Conservation (phyloP, 2,797 vertebrate species). For the Cyprinella venusta region DNA sequence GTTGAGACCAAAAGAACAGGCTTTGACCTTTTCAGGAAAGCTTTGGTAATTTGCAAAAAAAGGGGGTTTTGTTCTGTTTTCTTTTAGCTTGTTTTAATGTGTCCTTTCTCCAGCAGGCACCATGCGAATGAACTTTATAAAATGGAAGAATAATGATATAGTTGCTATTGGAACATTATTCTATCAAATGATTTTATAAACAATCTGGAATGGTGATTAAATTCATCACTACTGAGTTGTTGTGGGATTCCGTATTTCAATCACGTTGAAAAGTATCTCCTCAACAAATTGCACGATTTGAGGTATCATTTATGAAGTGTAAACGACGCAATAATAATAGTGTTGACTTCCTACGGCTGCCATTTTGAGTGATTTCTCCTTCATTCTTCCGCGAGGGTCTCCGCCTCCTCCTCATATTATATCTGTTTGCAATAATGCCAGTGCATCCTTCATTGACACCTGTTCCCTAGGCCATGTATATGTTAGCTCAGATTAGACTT, state of each 20-base stretch:
- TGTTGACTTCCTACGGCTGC: constrained; percentile 1
- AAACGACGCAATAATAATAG: neutral
- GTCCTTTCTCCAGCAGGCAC: neutral
- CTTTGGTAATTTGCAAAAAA: constrained; percentile 29
- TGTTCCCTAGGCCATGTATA: constrained; percentile 24
- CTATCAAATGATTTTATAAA: neutral
- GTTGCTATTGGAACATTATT: neutral
- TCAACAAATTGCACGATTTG: neutral
- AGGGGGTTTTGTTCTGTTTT: constrained; percentile 33
- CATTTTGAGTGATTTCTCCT: constrained; percentile 17
- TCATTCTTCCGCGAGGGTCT: neutral
- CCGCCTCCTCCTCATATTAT: constrained; percentile 26
- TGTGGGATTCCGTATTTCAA: neutral
- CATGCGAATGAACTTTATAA: neutral
- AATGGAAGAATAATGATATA: neutral
- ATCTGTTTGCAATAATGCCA: constrained; percentile 32
- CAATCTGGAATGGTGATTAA: too few relatives aligned
- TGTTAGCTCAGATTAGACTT: constrained; percentile 19
- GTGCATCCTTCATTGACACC: constrained; percentile 28
- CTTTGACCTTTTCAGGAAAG: constrained; percentile 45
- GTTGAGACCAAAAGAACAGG: constrained; percentile 39
- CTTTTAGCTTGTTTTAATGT: constrained; percentile 18
- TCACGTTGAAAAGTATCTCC: neutral
- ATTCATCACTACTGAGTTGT: neutral
- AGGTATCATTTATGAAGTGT: neutral